Base-by-base conservation (phyloP, 2,888 invertebrate genomes). In the Caenorhabditis japonica region DNA sequence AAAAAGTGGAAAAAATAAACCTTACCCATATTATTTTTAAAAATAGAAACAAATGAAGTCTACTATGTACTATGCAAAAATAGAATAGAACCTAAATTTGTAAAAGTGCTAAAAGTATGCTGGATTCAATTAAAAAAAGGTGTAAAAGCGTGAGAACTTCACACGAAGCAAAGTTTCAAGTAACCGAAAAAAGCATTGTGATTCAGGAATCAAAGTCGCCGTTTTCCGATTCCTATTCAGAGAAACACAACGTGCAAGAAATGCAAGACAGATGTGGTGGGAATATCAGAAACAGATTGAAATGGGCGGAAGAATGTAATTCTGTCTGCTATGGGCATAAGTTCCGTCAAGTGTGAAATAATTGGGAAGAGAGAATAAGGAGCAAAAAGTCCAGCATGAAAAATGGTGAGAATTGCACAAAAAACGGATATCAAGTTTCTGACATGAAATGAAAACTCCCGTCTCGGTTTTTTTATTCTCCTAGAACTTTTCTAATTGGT, bases 291-390 rank as follows among this genome's bases (percentile, higher is more conserved):
- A 44, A 39, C 19, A n/a, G n/a, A n/a, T n/a, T n/a, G n/a, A n/a
- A n/a, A n/a, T 25, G 56, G 21, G 52, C 21, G 52, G 36, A 38
- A 52, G 36, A 56, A 39, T 5, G 56, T 15, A 44, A 43, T 41
- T 21, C 21, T 23, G 55, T 15, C n/a, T n/a, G 27, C 23, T 5
- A 43, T n/a, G 21, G 43, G 23, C 13, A 27, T 15, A 23, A 17
- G 34, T 25, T 30, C 25, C 21, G 47, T 49, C 39, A 46, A 10
- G 4, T 39, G 13, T 39, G 55, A 23, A 15, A 53, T 44, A 46
- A 36, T 47, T 41, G 39, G 3, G 53, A 52, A 44, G 23, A 38
- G 17, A 39, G n/a, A n/a, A n/a, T 36, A 27, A 36, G 55, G 44
- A 46, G 34, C 44, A 7, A 7, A 30, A 30, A 30, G 10, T 13